These are phyloP conservation scores for Melanerpes aurifrons DNA, from an alignment of 2,113 vertebrate genomes.

Conservation along the genomic window DNA sequence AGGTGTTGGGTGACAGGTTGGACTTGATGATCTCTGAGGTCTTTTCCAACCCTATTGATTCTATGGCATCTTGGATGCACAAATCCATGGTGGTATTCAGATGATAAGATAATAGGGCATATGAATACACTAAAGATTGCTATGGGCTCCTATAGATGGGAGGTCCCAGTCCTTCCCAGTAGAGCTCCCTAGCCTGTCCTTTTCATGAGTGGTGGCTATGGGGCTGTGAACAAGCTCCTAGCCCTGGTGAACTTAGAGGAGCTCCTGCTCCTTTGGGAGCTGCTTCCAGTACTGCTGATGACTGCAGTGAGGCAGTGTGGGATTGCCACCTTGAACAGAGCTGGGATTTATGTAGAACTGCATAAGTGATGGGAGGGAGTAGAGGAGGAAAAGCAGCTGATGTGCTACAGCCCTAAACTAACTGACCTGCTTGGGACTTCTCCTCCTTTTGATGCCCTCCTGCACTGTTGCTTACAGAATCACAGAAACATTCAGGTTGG, in stretches of 20 bases:
- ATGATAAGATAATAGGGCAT: not conserved
- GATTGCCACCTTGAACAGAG: not conserved
- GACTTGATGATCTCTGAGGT: too few relatives aligned
- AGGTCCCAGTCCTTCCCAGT: not conserved
- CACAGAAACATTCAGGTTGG: too few relatives aligned
- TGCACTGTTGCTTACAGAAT: not conserved
- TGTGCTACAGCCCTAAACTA: not conserved
- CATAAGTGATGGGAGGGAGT: not conserved
- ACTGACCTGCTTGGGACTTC: not conserved
- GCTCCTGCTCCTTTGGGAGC: not conserved
- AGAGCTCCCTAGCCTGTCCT: not conserved
- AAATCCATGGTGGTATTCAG: not conserved
- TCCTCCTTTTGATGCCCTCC: not conserved
- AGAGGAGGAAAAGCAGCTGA: not conserved
- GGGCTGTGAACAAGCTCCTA: not conserved
- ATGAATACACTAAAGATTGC: not conserved
- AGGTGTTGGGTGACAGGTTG: too few relatives aligned
- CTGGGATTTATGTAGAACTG: not conserved
- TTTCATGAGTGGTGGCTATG: not conserved
- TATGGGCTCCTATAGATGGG: not conserved
- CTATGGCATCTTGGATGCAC: not conserved
- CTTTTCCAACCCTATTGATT: too few relatives aligned
- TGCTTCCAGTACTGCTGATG: not conserved
- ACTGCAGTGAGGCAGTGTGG: not conserved
- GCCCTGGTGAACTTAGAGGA: not conserved